Evolutionary conservation across 2,797 vertebrate species (phyloP).

Genomic region (Vipera ursinii): DNA sequence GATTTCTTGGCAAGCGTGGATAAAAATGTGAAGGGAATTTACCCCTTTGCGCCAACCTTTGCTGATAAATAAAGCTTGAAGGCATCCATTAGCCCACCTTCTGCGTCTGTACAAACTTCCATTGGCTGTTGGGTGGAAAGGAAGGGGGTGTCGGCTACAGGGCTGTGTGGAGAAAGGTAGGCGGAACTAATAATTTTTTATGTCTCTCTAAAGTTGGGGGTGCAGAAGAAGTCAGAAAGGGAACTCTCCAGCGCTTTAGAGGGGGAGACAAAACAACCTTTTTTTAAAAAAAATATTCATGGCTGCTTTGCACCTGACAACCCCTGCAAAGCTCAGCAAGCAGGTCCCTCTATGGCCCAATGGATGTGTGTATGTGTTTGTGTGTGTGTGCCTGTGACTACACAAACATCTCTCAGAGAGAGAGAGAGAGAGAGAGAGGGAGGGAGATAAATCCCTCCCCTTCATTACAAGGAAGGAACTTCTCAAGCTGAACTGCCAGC

Average conservation of each 20-base stretch:
- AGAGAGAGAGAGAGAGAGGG: neutral
- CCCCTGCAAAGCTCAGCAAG: slow-evolving; percentile 36
- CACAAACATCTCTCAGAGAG: neutral
- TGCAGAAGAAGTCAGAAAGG: neutral
- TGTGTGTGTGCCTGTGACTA: neutral
- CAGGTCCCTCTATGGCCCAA: neutral
- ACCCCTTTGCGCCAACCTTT: neutral
- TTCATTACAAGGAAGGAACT: slow-evolving; percentile 53
- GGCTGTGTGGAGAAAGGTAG: neutral
- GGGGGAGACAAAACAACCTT: neutral
- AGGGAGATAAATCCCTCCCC: slow-evolving; percentile 50
- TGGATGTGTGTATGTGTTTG: neutral
- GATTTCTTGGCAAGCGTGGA: neutral
- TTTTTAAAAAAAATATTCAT: neutral
- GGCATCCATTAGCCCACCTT: neutral
- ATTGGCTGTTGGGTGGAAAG: neutral
- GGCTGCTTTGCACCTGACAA: neutral
- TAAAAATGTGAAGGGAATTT: neutral
- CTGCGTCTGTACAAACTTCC: slow-evolving; percentile 2
- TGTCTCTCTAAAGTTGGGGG: neutral
- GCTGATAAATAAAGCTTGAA: neutral
- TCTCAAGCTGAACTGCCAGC: slow-evolving; percentile 61
- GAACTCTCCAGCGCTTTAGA: neutral
- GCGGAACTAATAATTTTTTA: neutral
- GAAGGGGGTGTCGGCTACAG: fast-evolving